These are phyloP conservation scores for Apis florea DNA, from an alignment of 1,140 invertebrate species.

Conservation along the genomic window DNA sequence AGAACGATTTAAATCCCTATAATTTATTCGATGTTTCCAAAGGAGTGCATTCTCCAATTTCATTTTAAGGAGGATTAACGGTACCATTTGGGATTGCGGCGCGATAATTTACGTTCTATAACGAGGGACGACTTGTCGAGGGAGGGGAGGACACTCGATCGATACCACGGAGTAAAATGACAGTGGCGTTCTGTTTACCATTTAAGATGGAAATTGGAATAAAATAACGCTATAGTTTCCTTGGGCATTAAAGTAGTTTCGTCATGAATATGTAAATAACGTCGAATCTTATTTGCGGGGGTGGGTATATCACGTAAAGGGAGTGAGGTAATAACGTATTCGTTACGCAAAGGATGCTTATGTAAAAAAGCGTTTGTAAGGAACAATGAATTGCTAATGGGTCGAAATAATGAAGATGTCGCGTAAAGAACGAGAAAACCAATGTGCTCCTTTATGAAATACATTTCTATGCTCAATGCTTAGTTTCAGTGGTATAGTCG, in stretches of 20 bases:
- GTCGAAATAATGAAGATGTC: background rate
- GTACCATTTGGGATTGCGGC: constrained; percentile 43
- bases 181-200: constrained; percentile 12
- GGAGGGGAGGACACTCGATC: background rate
- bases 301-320: background rate
- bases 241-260: constrained; percentile 8
- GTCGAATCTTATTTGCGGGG: background rate
- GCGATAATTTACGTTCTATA: constrained; percentile 54
- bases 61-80: constrained; percentile 57
- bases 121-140: constrained; percentile 19
- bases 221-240: background rate
- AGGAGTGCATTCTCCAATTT: constrained; percentile 55
- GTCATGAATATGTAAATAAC: constrained; percentile 24
- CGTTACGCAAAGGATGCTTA: background rate
- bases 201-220: constrained; percentile 14
- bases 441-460: background rate
- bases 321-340: background rate
- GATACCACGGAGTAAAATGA: constrained; percentile 25
- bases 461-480: background rate
- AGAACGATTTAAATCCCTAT: constrained; percentile 30
- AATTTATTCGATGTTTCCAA: constrained; percentile 54
- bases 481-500: background rate
- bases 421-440: background rate
- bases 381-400: background rate
- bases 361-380: background rate